A percentile compares a stretch with the other conserved stretches of the same genome.
Conservation (phyloP, 2,113 vertebrate genomes). For the Larimichthys polyactis region DNA sequence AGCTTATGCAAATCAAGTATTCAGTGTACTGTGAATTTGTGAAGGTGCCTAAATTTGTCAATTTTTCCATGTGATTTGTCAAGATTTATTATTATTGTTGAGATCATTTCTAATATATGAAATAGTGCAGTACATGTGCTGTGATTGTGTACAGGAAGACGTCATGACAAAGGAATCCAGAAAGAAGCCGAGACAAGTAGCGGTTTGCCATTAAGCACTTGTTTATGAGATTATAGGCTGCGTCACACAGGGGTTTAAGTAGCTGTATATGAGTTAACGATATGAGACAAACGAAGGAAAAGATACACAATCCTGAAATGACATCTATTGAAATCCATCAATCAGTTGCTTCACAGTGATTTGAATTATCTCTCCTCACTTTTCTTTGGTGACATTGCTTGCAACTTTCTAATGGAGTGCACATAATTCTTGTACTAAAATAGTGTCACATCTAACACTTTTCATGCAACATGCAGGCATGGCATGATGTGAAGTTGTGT, state of each 20-base stretch:
- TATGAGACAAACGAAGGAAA: background rate
- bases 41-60: background rate
- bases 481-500: background rate
- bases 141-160: background rate
- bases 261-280: slow-evolving; percentile 33
- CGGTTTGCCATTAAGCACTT: slow-evolving; percentile 53
- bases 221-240: slow-evolving; percentile 67
- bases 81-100: background rate
- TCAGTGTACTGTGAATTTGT: background rate
- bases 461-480: background rate
- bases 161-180: background rate
- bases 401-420: background rate
- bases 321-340: background rate
- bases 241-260: slow-evolving; percentile 54
- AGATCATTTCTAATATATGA: background rate
- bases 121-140: background rate
- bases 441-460: background rate
- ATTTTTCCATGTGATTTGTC: background rate
- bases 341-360: background rate
- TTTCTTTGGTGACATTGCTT: background rate
- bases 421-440: background rate
- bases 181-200: background rate
- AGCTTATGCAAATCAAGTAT: background rate
- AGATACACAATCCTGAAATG: background rate
- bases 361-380: background rate